Evolutionary conservation across 2,797 vertebrate species (phyloP).

Genomic region (Microctenopoma stevenorrisi): DNA sequence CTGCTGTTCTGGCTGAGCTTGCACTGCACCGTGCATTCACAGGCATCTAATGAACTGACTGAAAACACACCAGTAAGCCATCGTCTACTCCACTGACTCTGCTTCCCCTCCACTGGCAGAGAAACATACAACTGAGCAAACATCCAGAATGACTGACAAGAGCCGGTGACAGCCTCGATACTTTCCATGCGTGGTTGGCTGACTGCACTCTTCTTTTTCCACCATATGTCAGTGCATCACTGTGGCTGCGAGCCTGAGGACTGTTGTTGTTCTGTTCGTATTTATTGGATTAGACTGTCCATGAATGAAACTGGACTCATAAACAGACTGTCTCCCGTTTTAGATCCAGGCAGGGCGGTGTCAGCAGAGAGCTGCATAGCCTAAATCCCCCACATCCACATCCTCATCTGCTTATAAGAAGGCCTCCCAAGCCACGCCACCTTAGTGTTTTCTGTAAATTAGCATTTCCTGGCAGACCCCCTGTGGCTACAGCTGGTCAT

Average conservation of each 20-base stretch:
- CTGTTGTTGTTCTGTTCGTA: slow-evolving; percentile 18
- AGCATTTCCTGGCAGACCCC: slow-evolving; percentile 55
- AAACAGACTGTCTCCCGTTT: background rate
- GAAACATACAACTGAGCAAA: background rate
- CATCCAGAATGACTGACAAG: slow-evolving; percentile 7
- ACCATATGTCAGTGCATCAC: slow-evolving; percentile 40
- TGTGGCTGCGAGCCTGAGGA: slow-evolving; percentile 10
- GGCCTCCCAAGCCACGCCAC: slow-evolving; percentile 18
- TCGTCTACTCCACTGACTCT: background rate
- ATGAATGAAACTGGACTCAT: slow-evolving; percentile 17
- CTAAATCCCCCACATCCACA: slow-evolving; percentile 11
- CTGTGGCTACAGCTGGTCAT: slow-evolving; percentile 47
- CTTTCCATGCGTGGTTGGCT: slow-evolving; percentile 12
- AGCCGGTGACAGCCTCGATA: slow-evolving; percentile 27
- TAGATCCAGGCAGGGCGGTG: background rate
- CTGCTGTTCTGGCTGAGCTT: slow-evolving; percentile 11
- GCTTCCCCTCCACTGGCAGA: background rate
- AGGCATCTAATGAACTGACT: slow-evolving; percentile 40
- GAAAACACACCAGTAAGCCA: slow-evolving; percentile 33
- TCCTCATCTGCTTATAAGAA: slow-evolving; percentile 36
- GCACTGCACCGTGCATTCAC: background rate
- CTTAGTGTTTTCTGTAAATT: slow-evolving; percentile 52
- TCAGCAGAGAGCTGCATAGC: slow-evolving; percentile 8
- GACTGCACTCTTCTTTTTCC: slow-evolving; percentile 39
- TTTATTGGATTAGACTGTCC: slow-evolving; percentile 30